Base-by-base conservation (phyloP, 2,888 invertebrate genomes). In the Acanthococcus lagerstroemiae region DNA sequence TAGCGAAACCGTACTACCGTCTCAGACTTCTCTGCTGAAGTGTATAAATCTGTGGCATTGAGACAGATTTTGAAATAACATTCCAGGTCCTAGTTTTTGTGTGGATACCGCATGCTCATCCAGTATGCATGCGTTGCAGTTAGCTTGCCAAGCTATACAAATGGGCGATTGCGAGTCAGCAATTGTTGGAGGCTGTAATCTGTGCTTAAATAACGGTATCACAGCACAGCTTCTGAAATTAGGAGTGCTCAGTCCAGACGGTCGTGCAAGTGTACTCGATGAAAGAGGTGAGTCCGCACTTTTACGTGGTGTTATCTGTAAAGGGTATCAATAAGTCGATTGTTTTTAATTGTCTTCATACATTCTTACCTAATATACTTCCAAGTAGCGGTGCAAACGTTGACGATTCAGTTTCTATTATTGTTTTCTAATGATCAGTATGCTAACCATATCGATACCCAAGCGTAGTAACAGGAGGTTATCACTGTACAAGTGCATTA, bases 31-130 rank as follows among this genome's bases (percentile, higher is more conserved):
- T n/a, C 52, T 6, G 5, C 21, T 52, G 22, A 21, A 21, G 5
- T 21, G 7, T 19, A 17, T 17, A n/a, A 7, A 48, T 48, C 7
- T 48, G 50, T 52, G 15, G 19, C 21, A 7, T 12, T 52, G 25
- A 52, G 19, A 52, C 25, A 7, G 48, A 12, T 30, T n/a, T 4
- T 52, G n/a, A n/a, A n/a, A n/a, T n/a, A n/a, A n/a, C n/a, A n/a
- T n/a, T n/a, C n/a, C n/a, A 63, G 63, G 63, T 30, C 63, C 63
- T 5, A 63, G 63, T 37, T n/a, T 54, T 5, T 37, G 54, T 19
- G 54, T 54, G 9, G 63, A 63, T 15, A 54, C 63, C 4, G 54
- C 63, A 9, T 63, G 63, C 22, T 63, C 63, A 4, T 63, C 63
- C 9, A 22, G 63, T 19, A 37, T 63, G 54, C 22, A 54, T n/a